phyloP scores from a whole-genome alignment of 2,888 invertebrate species.

The Scotopteryx bipunctaria region DNA sequence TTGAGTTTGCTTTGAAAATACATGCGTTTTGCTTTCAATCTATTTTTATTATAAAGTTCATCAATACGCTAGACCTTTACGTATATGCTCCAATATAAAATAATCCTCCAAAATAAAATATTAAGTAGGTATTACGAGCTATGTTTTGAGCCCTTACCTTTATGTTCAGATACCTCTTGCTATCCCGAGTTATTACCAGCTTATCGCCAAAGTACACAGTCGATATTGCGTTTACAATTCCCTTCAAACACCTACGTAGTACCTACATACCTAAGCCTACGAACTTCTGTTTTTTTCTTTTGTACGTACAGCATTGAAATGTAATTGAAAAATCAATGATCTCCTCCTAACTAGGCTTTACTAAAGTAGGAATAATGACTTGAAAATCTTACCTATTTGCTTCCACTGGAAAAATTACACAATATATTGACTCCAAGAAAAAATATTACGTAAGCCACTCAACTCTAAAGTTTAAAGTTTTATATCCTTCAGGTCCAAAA shows the following conservation, averaged over 20 bases:
- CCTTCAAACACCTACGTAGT: not conserved
- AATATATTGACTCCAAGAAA: conserved; percentile 44
- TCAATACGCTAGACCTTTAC: too few species aligned
- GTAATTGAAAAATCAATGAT: not conserved
- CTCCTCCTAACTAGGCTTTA: too few species aligned
- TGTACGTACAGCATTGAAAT: not conserved
- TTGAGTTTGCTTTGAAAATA: too few species aligned
- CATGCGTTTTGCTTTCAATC: too few species aligned
- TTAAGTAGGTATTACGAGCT: too few species aligned
- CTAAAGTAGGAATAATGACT: conserved; percentile 7
- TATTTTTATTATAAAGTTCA: too few species aligned
- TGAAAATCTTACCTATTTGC: conserved; percentile 35
- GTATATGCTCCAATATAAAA: too few species aligned
- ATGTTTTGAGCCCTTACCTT: too few species aligned
- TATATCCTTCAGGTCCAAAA: conserved; percentile 26
- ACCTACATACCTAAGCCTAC: not conserved
- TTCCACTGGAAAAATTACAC: conserved; percentile 43
- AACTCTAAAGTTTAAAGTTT: conserved; percentile 32
- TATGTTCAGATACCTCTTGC: too few species aligned
- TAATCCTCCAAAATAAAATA: too few species aligned
- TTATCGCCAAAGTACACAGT: conserved; percentile 7
- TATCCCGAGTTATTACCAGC: not conserved
- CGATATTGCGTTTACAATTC: conserved; percentile 9
- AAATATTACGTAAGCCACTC: conserved; percentile 54
- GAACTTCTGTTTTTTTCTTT: not conserved